A percentile compares a stretch with the other conserved stretches of the same genome.
Evolutionary conservation across 2,797 vertebrate species (phyloP).

Genomic region (Bufotes viridis): DNA sequence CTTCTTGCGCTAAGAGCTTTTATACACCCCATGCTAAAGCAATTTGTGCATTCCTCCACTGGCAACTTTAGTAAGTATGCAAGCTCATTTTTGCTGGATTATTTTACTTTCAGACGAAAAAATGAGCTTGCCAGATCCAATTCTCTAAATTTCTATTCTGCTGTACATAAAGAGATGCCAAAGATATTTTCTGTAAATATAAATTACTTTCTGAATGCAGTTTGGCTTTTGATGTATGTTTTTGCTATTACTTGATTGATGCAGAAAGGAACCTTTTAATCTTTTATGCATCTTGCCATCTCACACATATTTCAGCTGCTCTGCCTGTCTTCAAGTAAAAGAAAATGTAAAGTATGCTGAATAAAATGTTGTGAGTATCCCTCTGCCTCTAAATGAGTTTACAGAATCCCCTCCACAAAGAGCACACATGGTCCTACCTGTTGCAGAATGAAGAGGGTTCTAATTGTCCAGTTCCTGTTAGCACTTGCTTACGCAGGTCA

Average conservation of each 20-base stretch:
- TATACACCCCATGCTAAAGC: constrained; percentile 27
- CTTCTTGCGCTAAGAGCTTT: constrained; percentile 5
- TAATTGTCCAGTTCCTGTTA: constrained; percentile 67
- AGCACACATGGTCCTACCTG: constrained; percentile 73
- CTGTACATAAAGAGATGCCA: background rate
- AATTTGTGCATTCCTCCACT: constrained; percentile 44
- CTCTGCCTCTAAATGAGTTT: background rate
- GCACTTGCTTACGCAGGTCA: constrained; percentile 68
- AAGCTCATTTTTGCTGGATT: constrained; percentile 32
- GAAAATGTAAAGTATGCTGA: constrained; percentile 33
- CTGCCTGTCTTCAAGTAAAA: background rate
- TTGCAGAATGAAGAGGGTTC: constrained; percentile 67
- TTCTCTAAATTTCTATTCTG: constrained; percentile 15
- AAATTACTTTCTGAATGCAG: constrained; percentile 8
- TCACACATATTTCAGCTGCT: constrained; percentile 27
- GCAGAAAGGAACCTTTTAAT: background rate
- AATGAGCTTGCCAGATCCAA: constrained; percentile 39
- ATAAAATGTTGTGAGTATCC: background rate
- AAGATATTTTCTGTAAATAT: constrained; percentile 13
- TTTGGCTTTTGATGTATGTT: background rate
- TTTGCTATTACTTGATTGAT: constrained; percentile 15
- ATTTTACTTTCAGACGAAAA: constrained; percentile 45
- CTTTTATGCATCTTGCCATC: constrained; percentile 34
- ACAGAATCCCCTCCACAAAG: background rate
- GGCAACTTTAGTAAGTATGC: constrained; percentile 39